Evolutionary conservation across 2,113 vertebrate genomes (phyloP).

Genomic region (Nannospalax galili): DNA sequence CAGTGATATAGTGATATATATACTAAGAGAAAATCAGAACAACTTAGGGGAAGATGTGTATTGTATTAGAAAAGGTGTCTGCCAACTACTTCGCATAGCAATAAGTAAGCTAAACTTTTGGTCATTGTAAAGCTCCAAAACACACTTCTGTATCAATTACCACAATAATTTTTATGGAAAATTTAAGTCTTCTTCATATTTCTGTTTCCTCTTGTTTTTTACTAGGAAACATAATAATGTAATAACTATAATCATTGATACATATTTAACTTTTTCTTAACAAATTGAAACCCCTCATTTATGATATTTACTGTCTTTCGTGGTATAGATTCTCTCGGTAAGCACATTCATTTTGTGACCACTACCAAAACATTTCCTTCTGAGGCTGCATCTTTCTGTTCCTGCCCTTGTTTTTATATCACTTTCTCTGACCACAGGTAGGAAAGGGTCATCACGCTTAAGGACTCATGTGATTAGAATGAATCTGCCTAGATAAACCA

Average conservation of each 20-base stretch:
- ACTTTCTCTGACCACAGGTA: neutral
- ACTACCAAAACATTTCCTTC: neutral
- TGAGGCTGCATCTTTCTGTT: neutral
- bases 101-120: neutral
- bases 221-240: neutral
- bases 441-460: neutral
- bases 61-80: neutral
- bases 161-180: neutral
- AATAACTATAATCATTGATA: neutral
- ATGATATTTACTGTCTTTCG: neutral
- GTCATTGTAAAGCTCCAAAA: slow-evolving; percentile 15
- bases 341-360: neutral
- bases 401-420: neutral
- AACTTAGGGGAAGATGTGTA: neutral
- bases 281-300: neutral
- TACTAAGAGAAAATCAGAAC: neutral
- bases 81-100: neutral
- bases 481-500: neutral
- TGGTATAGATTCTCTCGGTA: neutral
- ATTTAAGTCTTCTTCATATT: neutral
- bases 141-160: neutral
- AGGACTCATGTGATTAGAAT: neutral
- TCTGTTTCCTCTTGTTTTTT: neutral
- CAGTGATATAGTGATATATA: neutral
- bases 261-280: no score